These are phyloP conservation scores for Drosophila mauritiana DNA, from an alignment of 1,140 invertebrate genomes.

Conservation along the genomic window DNA sequence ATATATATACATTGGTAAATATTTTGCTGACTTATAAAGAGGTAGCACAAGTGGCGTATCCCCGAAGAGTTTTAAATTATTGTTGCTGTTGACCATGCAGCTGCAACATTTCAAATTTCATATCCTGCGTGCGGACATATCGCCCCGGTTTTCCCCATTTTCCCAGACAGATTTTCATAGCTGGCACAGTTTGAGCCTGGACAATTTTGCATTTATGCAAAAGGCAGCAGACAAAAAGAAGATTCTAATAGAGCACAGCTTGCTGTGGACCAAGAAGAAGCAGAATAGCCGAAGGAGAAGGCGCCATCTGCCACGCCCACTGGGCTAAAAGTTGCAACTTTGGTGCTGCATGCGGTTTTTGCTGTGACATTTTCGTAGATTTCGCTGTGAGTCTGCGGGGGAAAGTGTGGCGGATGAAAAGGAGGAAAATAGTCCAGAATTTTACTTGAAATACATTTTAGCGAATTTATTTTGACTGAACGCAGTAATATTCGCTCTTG, in stretches of 20 bases:
- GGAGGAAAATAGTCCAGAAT: not conserved
- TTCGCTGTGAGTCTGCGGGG: constrained; percentile 15
- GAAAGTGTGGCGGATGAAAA: not conserved
- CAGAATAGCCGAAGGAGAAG: constrained; percentile 30
- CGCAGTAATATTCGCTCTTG: not conserved
- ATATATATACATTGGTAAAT: no score
- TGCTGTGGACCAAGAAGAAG: constrained; percentile 37
- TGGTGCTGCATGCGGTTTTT: constrained; percentile 67
- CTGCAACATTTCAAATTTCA: constrained; percentile 58
- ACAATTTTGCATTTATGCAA: constrained; percentile 78
- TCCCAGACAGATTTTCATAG: constrained; percentile 51
- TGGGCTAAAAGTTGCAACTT: constrained; percentile 55
- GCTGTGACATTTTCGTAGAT: constrained; percentile 64
- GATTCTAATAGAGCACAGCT: constrained; percentile 55
- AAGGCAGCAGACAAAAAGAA: constrained; percentile 40
- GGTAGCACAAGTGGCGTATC: not conserved
- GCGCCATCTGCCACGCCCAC: constrained; percentile 43
- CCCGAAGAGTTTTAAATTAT: not conserved
- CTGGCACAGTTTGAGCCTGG: constrained; percentile 70
- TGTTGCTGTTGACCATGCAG: constrained; percentile 46
- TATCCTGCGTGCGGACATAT: constrained; percentile 61
- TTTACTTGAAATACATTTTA: not conserved
- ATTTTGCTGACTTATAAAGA: not conserved
- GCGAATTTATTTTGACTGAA: not conserved
- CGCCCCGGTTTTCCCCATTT: constrained; percentile 11